Percentiles rank a stretch among this genome's conserved stretches.
Evolutionary conservation across 1,140 invertebrate species (phyloP).

Genomic region (Lamellibrachia luymesi): DNA sequence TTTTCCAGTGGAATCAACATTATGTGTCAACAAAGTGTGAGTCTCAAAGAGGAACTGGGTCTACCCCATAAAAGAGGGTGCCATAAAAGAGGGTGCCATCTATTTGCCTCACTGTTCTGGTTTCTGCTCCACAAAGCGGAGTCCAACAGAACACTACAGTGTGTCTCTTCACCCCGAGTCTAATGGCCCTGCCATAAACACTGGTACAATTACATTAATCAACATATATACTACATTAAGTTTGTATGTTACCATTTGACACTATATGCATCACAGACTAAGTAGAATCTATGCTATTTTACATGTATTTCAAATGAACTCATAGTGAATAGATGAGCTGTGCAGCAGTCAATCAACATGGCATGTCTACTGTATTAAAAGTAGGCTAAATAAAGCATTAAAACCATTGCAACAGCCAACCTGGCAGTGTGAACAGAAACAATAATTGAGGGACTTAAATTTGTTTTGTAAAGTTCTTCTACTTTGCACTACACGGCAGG

Average conservation of each 20-base stretch:
- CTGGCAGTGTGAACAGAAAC: not conserved
- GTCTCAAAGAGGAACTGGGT: not conserved
- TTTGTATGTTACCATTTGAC: no score
- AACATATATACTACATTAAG: no score
- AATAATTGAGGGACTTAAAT: not conserved
- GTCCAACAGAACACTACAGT: no score
- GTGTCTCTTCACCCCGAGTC: no score
- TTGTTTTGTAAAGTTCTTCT: not conserved
- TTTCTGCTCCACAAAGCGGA: not conserved
- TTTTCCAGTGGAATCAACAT: no score
- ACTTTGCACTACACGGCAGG: not conserved
- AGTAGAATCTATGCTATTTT: no score
- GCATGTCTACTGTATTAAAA: not conserved
- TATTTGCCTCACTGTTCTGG: not conserved
- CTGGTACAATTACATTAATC: no score
- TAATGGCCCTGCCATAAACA: no score
- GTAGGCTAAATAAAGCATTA: not conserved
- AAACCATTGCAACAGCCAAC: not conserved
- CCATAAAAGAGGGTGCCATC: not conserved
- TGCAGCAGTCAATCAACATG: not conserved
- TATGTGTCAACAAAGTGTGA: no score
- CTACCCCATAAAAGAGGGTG: not conserved
- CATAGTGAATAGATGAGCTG: no score
- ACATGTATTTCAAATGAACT: no score
- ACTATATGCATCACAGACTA: no score